Conservation (phyloP, 1,140 invertebrate species). For the Eupeodes corollae region DNA sequence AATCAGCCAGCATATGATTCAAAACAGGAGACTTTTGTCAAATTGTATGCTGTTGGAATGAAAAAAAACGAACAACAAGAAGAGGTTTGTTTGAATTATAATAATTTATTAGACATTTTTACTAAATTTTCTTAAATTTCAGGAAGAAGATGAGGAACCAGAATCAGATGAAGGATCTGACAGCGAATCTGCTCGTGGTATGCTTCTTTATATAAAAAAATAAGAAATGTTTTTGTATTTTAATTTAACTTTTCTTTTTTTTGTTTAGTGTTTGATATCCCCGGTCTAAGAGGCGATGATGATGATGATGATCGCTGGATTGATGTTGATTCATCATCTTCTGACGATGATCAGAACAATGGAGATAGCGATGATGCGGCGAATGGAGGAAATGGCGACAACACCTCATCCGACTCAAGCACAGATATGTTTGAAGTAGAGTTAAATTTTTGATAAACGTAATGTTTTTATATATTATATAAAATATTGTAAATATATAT, state of each 20-base stretch:
- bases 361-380: conserved; percentile 7
- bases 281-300: conserved; percentile 5
- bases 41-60: conserved; percentile 59
- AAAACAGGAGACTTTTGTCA: conserved; percentile 70
- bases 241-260: conserved; percentile 11
- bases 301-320: conserved; percentile 17
- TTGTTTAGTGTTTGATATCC: conserved; percentile 13
- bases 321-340: conserved; percentile 2
- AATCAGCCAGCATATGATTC: conserved; percentile 64
- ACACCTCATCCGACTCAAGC: no score
- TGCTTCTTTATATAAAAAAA: conserved; percentile 1
- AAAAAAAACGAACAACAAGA: conserved; percentile 35
- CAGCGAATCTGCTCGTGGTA: conserved; percentile 10
- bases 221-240: not conserved
- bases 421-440: no score
- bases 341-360: conserved; percentile 8
- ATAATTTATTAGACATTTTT: conserved; percentile 26
- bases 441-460: no score
- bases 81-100: conserved; percentile 20
- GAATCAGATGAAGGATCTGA: conserved; percentile 34
- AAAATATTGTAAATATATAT: no score
- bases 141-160: conserved; percentile 36
- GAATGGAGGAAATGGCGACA: not conserved
- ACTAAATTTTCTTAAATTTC: conserved; percentile 32
- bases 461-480: no score